Percentiles rank a stretch among this genome's conserved stretches.
Conservation (phyloP, 2,797 vertebrate genomes). For the Champsocephalus gunnari region DNA sequence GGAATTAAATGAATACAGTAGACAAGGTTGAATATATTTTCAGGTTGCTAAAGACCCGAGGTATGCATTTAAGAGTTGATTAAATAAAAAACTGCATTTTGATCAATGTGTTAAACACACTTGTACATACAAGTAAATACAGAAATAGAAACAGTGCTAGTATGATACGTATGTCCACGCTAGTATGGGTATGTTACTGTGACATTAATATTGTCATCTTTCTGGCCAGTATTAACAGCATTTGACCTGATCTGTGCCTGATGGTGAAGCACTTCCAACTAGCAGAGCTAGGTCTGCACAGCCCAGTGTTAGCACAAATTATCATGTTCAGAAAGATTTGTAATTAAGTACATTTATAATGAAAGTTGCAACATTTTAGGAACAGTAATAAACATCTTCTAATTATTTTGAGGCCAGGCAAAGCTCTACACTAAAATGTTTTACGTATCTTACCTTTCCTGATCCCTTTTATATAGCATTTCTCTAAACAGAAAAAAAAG, state of each 20-base stretch:
- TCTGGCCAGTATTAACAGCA: neutral
- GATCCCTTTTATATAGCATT: neutral
- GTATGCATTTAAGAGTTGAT: neutral
- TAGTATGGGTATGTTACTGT: neutral
- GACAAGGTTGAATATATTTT: neutral
- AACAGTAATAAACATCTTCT: neutral
- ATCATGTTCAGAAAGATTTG: neutral
- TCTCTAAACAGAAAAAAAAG: constrained; percentile 1
- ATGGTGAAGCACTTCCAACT: neutral
- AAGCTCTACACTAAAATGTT: neutral
- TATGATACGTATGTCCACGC: neutral
- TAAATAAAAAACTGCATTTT: neutral
- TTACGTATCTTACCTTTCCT: neutral
- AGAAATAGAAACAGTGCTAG: constrained; percentile 2
- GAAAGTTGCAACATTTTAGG: constrained; percentile 1
- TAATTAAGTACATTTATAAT: neutral
- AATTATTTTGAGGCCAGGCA: too few species aligned
- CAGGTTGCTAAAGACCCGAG: constrained; percentile 1
- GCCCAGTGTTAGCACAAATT: neutral
- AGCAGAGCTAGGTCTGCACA: neutral
- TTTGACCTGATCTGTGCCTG: neutral
- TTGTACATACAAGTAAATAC: constrained; percentile 5
- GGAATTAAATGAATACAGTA: neutral
- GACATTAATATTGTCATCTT: neutral
- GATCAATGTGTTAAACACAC: constrained; percentile 1